Base-by-base conservation (phyloP, 2,888 invertebrate species). In the Salpingus planirostris region DNA sequence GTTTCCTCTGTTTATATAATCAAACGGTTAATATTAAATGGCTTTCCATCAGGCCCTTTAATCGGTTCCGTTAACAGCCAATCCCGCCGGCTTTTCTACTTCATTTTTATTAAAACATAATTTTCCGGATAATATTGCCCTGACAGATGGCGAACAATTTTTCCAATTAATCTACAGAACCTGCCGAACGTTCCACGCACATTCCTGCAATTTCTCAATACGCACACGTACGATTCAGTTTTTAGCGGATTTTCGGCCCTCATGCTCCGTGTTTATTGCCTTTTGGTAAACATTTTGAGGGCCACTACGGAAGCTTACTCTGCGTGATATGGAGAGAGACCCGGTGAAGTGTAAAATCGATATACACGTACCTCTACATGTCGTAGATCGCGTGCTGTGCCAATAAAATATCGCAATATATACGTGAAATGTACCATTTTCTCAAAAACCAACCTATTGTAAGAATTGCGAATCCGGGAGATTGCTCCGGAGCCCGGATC, bases 331-430 rank as follows among this genome's bases (percentile, higher is more conserved):
- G n/a, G n/a, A n/a, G 38, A 43, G 38, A 33, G 43, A 33, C 33
- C 41, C 31, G n/a, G 40, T 46, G 37, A 38, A 48, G 40, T 38
- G 44, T 46, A 46, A 46, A 48, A 46, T 48, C 44, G 43, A 46
- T 48, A 42, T 31, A 42, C 42, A 43, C 38, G 41, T 47, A 46
- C 43, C 37, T 40, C 38, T 44, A 46, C 46, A 40, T 40, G 39
- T 44, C 43, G 42, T 38, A 48, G 44, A 46, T 46, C 38, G 40
- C 31, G 42, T 38, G 36, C 28, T 36, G 42, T 42, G 36, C 32
- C 40, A 33, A 36, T 37, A 48, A 48, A 43, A 48, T 44, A 43
- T 43, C 43, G 42, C 42, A 41, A 44, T 44, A 42, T 46, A 37
- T 46, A 34, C 38, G 43, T 44, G 37, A 44, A 46, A 44, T 35